Percentiles rank a stretch among this genome's conserved stretches.
Conservation (phyloP, 2,797 vertebrate species). For the Diceros bicornis region DNA sequence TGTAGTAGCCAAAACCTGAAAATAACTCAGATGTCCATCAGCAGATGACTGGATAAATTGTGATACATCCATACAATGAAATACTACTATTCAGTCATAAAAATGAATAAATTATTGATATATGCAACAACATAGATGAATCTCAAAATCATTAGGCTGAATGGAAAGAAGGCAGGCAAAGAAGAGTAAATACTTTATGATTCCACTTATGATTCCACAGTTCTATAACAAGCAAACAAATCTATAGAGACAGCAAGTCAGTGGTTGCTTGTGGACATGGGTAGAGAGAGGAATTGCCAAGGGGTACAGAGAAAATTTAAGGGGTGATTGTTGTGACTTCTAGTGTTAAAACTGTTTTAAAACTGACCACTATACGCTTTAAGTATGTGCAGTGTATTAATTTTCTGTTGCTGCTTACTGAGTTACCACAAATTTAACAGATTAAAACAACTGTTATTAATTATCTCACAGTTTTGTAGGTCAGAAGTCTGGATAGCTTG, state of each 20-base stretch:
- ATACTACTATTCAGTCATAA: not conserved
- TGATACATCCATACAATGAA: not conserved
- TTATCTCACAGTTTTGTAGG: not conserved
- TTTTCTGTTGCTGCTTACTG: slow-evolving; percentile 28
- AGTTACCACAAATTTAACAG: not conserved
- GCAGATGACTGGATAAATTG: not conserved
- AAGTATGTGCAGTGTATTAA: not conserved
- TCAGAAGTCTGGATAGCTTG: not conserved
- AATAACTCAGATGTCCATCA: not conserved
- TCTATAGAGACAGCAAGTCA: not conserved
- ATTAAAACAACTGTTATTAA: not conserved
- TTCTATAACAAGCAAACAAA: not conserved
- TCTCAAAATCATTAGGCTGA: not conserved
- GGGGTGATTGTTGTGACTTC: not conserved
- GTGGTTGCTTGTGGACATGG: not conserved
- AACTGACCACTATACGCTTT: not conserved
- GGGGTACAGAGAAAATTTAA: not conserved
- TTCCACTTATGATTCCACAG: not conserved
- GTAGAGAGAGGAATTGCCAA: not conserved
- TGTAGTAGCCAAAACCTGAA: slow-evolving; percentile 6
- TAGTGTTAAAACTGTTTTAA: not conserved
- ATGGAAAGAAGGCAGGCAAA: not conserved
- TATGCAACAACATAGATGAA: not conserved
- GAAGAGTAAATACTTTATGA: not conserved
- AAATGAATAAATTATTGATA: not conserved